Evolutionary conservation across 1,140 invertebrate species (phyloP), one percentile per base, ranked within the genome.

Genomic region (Ips nitidus): DNA sequence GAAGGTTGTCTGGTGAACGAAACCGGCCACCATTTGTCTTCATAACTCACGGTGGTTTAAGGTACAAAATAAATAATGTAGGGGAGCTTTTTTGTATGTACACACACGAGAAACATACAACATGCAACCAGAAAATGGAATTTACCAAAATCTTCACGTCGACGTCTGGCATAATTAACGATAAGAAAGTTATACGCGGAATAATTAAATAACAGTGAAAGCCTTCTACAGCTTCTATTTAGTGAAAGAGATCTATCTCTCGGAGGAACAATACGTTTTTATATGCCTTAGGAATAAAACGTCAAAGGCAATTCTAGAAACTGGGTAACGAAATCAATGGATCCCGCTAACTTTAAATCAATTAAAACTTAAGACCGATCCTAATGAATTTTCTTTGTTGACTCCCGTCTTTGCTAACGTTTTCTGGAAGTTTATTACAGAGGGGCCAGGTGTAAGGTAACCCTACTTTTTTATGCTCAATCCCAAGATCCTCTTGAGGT

Each of bases 21-120:
- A 55, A 55, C 52, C 57, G 38, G 8, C 57, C 57, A 59, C 57
- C 57, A 59, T 59, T 59, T 59, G 39, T 59, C 57, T 59, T 59
- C 57, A 59, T 59, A 59, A 59, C 57, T 59, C 57, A 36, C 41
- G 8, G 39, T 42, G n/a, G 57, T 42, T 59, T 59, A 59, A 59
- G 57, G 57, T 59, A 8, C 38, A 59, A 42, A 59, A 36, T 41
- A 59, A 41, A 41, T 41, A 59, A 59, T 59, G 57, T 41, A 59
- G 41, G 4, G 40, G 4, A 59, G 41, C n/a, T 40, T 42, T 41
- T 59, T 42, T 42, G n/a, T 41, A 41, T 59, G 41, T 38, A 59
- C 57, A 59, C 57, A 59, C 57, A 7, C 53, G 53, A 56, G 45
- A 3, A 50, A 50, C 22, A 50, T 22, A 22, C 22, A 22, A 22